These are phyloP conservation scores for Mechanitis messenoides DNA, from an alignment of 2,888 invertebrate genomes.

Conservation along the genomic window DNA sequence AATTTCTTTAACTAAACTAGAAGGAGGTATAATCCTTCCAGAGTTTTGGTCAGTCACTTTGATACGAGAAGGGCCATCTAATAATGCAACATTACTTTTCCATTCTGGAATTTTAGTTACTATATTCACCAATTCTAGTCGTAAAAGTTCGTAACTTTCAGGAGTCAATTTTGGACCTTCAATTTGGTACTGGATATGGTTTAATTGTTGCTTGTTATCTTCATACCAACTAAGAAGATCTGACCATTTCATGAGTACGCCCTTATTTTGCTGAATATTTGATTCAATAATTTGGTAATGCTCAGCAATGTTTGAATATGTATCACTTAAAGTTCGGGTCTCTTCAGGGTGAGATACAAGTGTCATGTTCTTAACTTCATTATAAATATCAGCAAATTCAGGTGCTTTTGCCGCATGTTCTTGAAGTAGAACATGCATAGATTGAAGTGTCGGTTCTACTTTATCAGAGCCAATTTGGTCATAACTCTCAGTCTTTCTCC, in stretches of 20 bases:
- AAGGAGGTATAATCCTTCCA: constrained; percentile 83
- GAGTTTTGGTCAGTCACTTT: constrained; percentile 83
- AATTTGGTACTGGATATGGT: constrained; percentile 87
- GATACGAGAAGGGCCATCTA: constrained; percentile 82
- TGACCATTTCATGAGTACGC: constrained; percentile 86
- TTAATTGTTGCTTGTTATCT: constrained; percentile 85
- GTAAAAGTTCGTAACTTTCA: constrained; percentile 81
- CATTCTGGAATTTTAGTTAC: constrained; percentile 81
- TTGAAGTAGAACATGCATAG: constrained; percentile 86
- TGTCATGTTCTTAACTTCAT: constrained; percentile 88
- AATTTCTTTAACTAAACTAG: constrained; percentile 82
- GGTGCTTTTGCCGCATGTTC: constrained; percentile 91
- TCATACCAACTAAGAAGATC: constrained; percentile 89
- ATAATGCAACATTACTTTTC: constrained; percentile 81
- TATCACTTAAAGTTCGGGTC: constrained; percentile 82
- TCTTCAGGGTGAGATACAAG: constrained; percentile 84
- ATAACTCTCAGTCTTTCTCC: constrained; percentile 83
- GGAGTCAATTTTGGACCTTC: constrained; percentile 84
- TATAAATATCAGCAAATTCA: constrained; percentile 85
- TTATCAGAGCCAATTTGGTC: constrained; percentile 89
- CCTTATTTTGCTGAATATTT: constrained; percentile 84
- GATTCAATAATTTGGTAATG: constrained; percentile 87
- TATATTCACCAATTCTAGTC: constrained; percentile 82
- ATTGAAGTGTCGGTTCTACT: constrained; percentile 86
- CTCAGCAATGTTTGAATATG: constrained; percentile 84